phyloP scores from a whole-genome alignment of 2,797 vertebrate genomes.

The Anguilla megastoma region DNA sequence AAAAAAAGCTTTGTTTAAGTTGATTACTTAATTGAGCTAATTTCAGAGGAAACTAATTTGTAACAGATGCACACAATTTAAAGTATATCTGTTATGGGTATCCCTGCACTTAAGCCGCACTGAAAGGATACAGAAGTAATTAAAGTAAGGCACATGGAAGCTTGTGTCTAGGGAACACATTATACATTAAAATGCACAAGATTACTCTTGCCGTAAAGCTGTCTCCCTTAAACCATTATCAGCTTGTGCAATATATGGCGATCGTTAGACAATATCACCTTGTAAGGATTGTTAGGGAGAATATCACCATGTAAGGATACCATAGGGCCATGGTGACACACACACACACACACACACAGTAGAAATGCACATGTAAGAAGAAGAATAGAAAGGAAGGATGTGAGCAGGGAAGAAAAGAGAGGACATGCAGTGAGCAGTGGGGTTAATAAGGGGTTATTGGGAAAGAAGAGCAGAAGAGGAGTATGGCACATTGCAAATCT shows the following conservation, averaged over 20 bases:
- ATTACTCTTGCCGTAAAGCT: background rate
- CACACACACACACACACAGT: background rate
- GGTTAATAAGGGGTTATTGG: background rate
- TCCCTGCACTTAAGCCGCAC: background rate
- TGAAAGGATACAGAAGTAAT: background rate
- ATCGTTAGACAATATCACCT: background rate
- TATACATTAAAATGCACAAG: conserved; percentile 1
- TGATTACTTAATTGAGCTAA: background rate
- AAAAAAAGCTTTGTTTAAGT: background rate
- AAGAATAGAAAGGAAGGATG: background rate
- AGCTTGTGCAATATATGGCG: background rate
- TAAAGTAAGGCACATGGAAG: background rate
- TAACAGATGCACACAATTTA: background rate
- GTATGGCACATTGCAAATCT: background rate
- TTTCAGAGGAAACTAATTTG: background rate
- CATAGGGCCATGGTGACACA: background rate
- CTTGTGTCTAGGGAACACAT: background rate
- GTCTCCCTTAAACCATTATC: background rate
- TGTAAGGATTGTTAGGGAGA: background rate
- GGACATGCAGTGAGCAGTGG: background rate
- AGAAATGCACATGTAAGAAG: background rate
- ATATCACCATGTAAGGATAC: background rate
- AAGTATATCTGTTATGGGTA: background rate
- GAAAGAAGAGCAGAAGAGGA: background rate
- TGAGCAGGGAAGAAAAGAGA: background rate